Evolutionary conservation across 1,140 invertebrate species (phyloP), one percentile per base, ranked within the genome.

Genomic region (Lysiphlebus fabarum): DNA sequence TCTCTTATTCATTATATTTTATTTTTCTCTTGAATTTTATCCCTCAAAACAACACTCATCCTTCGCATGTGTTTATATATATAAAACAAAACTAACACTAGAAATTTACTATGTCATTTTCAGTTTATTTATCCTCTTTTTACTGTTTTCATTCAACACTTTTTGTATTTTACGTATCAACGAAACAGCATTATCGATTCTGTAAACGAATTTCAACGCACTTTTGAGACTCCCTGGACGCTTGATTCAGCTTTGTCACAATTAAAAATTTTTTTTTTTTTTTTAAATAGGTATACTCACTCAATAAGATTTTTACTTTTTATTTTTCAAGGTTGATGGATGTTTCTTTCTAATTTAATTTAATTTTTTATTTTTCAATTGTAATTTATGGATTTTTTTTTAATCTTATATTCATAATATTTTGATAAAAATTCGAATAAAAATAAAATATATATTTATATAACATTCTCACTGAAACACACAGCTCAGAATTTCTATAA

Each of bases 181-280:
- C 17, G 17, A 17, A 17, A 56, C 58, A 45, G 53, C 47, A 58
- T 53, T 44, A 59, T 41, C 58, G 50, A 65, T 43, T 59, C 64
- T 34, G 53, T 62, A 63, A 62, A 59, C 44, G 42, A 67, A 67
- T 65, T 60, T 60, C 54, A 17, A 62, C 44, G 34, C 42, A 41
- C 50, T 36, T 42, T 55, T 47, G 49, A 10, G 41, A 47, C 10
- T 48, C 57, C 56, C 56, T 51, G 11, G 48, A 41, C 48, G 56
- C 56, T 58, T 58, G 41, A 48, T 51, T 34, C 49, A 58, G 48
- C 38, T 58, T 58, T 58, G 49, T 58, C 56, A 49, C 40, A 50
- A 42, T 38, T 58, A 17, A 51, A 12, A 40, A 33, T 14, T 14
- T 50, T 53, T n/a, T 34, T 11, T 10, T 49, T 50, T 53, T n/a